Conservation (phyloP, 2,888 invertebrate species). For the Conomelus anceps region DNA sequence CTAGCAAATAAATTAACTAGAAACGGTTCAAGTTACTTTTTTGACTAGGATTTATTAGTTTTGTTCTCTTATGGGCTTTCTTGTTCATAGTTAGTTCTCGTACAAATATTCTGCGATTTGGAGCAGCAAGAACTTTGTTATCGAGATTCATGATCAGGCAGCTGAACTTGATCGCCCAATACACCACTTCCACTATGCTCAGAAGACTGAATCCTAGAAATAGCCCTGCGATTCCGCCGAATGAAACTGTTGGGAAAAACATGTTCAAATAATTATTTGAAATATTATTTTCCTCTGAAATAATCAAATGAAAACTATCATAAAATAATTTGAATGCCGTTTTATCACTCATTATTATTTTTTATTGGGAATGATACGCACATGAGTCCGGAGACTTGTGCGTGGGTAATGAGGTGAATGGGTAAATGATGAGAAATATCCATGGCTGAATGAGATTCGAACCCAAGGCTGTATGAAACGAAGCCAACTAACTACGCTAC, state of each 20-base stretch:
- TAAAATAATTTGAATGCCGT: too few relatives aligned
- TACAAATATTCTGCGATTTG: background rate
- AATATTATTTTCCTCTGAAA: background rate
- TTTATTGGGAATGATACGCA: too few relatives aligned
- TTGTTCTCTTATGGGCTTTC: background rate
- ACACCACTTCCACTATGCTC: conserved; percentile 34
- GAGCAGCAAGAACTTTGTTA: background rate
- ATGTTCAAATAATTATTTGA: background rate
- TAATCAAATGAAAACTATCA: background rate
- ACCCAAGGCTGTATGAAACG: too few relatives aligned
- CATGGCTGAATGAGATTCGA: too few relatives aligned
- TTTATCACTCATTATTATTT: too few relatives aligned
- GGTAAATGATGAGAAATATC: too few relatives aligned
- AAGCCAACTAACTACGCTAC: too few relatives aligned
- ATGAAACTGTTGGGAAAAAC: conserved; percentile 31
- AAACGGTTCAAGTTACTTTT: background rate
- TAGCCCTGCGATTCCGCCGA: conserved; percentile 37
- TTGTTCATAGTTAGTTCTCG: background rate
- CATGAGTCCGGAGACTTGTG: too few relatives aligned
- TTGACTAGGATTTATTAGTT: background rate
- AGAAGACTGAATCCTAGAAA: conserved; percentile 36
- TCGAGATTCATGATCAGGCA: background rate
- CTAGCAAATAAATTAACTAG: background rate
- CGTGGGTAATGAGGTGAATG: too few relatives aligned
- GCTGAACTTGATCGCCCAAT: conserved; percentile 32